Base-by-base conservation (phyloP, 2,888 invertebrate species). In the Leptura quadrifasciata region DNA sequence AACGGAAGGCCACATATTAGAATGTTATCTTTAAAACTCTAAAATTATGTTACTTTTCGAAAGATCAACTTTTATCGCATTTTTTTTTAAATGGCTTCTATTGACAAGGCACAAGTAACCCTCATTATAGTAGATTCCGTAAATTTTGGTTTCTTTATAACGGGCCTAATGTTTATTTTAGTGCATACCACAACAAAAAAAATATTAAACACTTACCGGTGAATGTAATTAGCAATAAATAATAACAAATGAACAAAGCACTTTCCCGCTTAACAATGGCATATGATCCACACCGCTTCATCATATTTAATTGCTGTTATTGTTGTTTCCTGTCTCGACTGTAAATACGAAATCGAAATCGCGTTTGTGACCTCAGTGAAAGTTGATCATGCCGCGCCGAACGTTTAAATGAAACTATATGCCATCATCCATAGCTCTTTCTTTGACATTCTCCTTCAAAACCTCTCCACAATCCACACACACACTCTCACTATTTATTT, bases 231-330 rank as follows among this genome's bases (percentile, higher is more conserved):
- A 82, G 60, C 15, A 84, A 61, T 69, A 85, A 78, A 80, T 84
- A 84, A 76, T 72, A 82, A 77, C 81, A 84, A 65, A 83, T 74
- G 61, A 83, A 80, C 71, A 81, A 76, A 18, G 79, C 78, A 83
- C 80, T 83, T 77, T 81, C 77, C n/a, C 79, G 79, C 31, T 74
- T 76, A 17, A 79, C 76, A n/a, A 80, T 76, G 20, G 73, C 74
- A 70, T 75, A 77, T 35, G 76, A 73, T 24, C 73, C 75, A 27
- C 78, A 75, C 20, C 69, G 75, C 57, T 76, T 77, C 20, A 74
- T 78, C 78, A 70, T 76, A n/a, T 35, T 63, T 67, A 15, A n/a
- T 52, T 58, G 39, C 21, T 58, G 24, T 57, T 58, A 20, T 60
- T 64, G 52, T 60, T 70, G 21, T 67, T 68, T 35, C 31, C 35